Evolutionary conservation across 2,797 vertebrate species (phyloP).

Genomic region (Macroramphosus scolopax): DNA sequence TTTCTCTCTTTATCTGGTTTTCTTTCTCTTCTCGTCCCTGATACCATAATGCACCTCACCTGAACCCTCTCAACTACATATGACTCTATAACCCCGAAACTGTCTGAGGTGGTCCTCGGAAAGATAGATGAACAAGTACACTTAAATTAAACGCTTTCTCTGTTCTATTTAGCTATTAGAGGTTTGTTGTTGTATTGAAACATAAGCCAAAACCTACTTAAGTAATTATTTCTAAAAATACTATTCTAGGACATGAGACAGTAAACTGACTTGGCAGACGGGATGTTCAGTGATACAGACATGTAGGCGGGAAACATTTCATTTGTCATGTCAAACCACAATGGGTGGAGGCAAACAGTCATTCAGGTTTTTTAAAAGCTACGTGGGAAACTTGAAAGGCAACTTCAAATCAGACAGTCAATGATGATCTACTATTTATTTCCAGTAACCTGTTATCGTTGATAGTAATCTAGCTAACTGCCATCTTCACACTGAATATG

Average conservation of each 20-base stretch:
- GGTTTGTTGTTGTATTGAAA: background rate
- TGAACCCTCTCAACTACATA: background rate
- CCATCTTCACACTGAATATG: too few relatives aligned
- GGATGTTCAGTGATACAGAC: background rate
- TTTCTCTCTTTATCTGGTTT: slow-evolving; percentile 26
- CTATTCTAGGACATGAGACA: too few relatives aligned
- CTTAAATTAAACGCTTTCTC: slow-evolving; percentile 6
- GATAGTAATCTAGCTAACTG: background rate
- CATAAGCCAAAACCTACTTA: background rate
- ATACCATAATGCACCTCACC: too few relatives aligned
- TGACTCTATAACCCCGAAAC: slow-evolving; percentile 13
- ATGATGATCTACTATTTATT: slow-evolving; percentile 17
- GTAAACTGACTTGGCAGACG: background rate
- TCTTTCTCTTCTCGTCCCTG: slow-evolving; percentile 21
- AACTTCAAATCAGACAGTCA: slow-evolving; percentile 23
- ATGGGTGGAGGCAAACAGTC: slow-evolving; percentile 27
- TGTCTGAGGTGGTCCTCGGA: too few relatives aligned
- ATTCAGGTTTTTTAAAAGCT: slow-evolving; percentile 22
- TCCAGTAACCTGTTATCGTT: background rate
- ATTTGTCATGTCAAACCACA: slow-evolving; percentile 27
- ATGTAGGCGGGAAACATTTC: slow-evolving; percentile 8
- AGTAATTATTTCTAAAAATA: background rate
- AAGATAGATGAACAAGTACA: background rate
- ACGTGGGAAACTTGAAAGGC: slow-evolving; percentile 42
- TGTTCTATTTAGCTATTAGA: slow-evolving; percentile 22